Percentiles rank a stretch among this genome's conserved stretches.
Evolutionary conservation across 2,797 vertebrate species (phyloP).

Genomic region (Otolemur crassicaudatus): DNA sequence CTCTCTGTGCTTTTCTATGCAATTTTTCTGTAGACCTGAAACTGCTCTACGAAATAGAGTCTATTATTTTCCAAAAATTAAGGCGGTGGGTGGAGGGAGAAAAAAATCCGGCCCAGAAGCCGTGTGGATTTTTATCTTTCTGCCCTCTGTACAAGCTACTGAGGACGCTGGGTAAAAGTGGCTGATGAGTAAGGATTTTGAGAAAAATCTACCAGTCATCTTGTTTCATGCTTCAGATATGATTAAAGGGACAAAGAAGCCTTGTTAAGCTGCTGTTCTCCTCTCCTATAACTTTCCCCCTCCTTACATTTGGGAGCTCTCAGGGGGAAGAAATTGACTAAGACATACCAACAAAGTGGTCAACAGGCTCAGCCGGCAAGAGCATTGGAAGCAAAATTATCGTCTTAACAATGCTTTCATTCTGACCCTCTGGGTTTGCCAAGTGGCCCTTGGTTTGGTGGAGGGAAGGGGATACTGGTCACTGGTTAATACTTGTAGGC

Average conservation of each 20-base stretch:
- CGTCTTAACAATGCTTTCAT: neutral
- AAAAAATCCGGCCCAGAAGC: neutral
- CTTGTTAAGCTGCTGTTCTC: neutral
- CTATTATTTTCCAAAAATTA: neutral
- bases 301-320: neutral
- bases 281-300: neutral
- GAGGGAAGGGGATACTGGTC: neutral
- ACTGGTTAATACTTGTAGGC: neutral
- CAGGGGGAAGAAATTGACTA: neutral
- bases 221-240: constrained; percentile 33
- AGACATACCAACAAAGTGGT: constrained; percentile 1
- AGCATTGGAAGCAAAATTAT: neutral
- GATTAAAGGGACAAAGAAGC: constrained; percentile 6
- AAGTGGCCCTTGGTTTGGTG: neutral
- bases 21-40: constrained; percentile 46
- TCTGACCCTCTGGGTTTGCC: neutral
- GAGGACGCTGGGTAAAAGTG: neutral
- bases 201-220: constrained; percentile 4
- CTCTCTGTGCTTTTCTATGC: constrained; percentile 22
- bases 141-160: neutral
- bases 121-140: constrained; percentile 6
- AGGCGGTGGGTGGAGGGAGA: no score
- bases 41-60: constrained; percentile 24
- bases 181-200: constrained; percentile 8
- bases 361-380: neutral